phyloP scores from a whole-genome alignment of 2,888 invertebrate genomes.

The Yponomeuta plumbellus region DNA sequence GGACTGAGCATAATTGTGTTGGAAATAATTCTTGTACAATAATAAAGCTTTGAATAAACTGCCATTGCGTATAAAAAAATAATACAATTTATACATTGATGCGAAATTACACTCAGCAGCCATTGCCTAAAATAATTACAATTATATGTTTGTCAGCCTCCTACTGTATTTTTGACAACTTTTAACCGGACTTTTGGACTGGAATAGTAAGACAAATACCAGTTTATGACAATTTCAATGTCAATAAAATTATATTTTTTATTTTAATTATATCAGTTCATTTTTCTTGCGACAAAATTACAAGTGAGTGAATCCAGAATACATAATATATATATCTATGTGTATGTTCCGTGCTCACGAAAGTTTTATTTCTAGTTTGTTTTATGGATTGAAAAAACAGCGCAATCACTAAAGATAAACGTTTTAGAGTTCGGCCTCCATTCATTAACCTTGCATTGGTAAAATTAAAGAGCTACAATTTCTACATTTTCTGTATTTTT shows the following conservation, averaged over 20 bases:
- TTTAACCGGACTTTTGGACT: background rate
- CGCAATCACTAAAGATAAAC: background rate
- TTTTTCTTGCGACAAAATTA: too few species aligned
- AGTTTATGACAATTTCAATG: too few species aligned
- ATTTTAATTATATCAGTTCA: too few species aligned
- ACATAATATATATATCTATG: too few species aligned
- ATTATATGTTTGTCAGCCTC: slow-evolving; percentile 17
- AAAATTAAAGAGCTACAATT: slow-evolving; percentile 20
- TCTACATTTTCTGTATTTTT: slow-evolving; percentile 29
- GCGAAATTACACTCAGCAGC: too few species aligned
- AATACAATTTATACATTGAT: background rate
- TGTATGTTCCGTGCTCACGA: too few species aligned
- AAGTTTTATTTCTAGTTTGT: too few species aligned
- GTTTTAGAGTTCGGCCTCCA: background rate
- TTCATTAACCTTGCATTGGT: background rate
- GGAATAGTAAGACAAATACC: background rate
- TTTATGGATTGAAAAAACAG: background rate
- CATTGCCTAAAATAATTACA: too few species aligned
- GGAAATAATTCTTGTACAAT: background rate
- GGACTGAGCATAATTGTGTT: background rate
- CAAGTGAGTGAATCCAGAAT: too few species aligned
- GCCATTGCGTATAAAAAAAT: background rate
- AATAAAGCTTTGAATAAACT: background rate
- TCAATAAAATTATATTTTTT: too few species aligned
- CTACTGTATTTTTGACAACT: background rate